These are phyloP conservation scores for Drosophila anomelani DNA, from an alignment of 2,888 invertebrate species.

Conservation along the genomic window DNA sequence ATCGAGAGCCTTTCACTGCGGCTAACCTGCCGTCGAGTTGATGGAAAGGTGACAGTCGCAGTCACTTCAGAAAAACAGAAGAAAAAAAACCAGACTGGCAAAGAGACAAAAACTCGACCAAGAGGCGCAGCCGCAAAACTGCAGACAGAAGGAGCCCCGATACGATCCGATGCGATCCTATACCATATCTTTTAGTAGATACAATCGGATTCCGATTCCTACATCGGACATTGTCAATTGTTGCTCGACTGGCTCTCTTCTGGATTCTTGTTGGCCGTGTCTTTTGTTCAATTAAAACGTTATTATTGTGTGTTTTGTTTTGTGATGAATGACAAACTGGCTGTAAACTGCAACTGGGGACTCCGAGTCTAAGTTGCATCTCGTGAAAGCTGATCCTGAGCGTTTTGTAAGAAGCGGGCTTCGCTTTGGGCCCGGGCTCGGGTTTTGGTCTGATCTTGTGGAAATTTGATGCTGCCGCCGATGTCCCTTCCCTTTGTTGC, in stretches of 20 bases:
- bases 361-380: conserved; percentile 76
- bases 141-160: conserved; percentile 33
- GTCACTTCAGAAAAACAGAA: conserved; percentile 37
- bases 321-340: conserved; percentile 50
- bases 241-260: conserved; percentile 58
- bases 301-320: conserved; percentile 71
- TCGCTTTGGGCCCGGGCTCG: conserved; percentile 18
- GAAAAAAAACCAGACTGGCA: conserved; percentile 16
- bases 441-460: conserved; percentile 51
- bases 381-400: conserved; percentile 78
- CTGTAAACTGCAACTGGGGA: conserved; percentile 66
- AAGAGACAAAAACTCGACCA: conserved; percentile 10
- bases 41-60: conserved; percentile 81
- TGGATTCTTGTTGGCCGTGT: conserved; percentile 37
- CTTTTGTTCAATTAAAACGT: conserved; percentile 81
- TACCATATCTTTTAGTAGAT: conserved; percentile 19
- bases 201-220: conserved; percentile 41
- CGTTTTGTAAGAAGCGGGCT: conserved; percentile 66
- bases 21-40: conserved; percentile 51
- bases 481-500: conserved; percentile 51
- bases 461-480: conserved; percentile 70
- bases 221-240: conserved; percentile 56
- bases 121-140: conserved; percentile 60
- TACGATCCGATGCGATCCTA: conserved; percentile 19
- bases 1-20: conserved; percentile 70